Evolutionary conservation across 1,140 invertebrate species (phyloP), one percentile per base, ranked within the genome.

Genomic region (Pristionchus pacificus): DNA sequence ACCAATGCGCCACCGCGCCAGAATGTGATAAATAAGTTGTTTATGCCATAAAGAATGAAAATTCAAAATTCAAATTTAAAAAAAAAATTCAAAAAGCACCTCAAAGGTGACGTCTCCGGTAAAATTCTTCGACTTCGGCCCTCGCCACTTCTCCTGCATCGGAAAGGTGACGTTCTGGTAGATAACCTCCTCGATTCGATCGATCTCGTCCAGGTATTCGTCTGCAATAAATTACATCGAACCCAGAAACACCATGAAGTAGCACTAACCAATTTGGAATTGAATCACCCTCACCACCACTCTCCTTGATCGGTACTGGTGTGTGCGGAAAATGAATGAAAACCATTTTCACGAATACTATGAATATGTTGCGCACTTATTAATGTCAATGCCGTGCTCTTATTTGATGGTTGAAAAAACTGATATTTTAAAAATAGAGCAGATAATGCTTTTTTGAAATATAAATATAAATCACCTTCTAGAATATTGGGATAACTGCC

Each of bases 401-500:
- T 64, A 57, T 10, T 10, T 6, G 19, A 49, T 49, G 38, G 38
- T 19, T 49, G 19, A 10, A 6, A 49, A 49, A 10, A 49, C 19
- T 49, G 6, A 49, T 19, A 49, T 49, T 10, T 49, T 6, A 10
- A 49, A 49, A 49, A 49, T 49, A 6, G 38, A 10, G 38, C 6
- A 49, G 19, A 19, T 49, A 19, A 49, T 10, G 19, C 19, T 10
- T 49, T 10, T 49, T 49, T 49, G 38, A 19, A 38, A 32, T 71
- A 33, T 29, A 63, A 25, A 65, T 58, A 33, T 15, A 55, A 57
- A 31, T 32, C 6, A 25, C 71, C 71, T 60, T 79, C 72, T 29
- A 82, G 62, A 32, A 83, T 76, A 75, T 82, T 83, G 14, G 80
- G 80, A 70, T 75, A 82, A 25, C 62, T 68, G 28, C 74, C 78